Base-by-base conservation (phyloP, 2,113 vertebrate species). In the Larimichthys crocea region DNA sequence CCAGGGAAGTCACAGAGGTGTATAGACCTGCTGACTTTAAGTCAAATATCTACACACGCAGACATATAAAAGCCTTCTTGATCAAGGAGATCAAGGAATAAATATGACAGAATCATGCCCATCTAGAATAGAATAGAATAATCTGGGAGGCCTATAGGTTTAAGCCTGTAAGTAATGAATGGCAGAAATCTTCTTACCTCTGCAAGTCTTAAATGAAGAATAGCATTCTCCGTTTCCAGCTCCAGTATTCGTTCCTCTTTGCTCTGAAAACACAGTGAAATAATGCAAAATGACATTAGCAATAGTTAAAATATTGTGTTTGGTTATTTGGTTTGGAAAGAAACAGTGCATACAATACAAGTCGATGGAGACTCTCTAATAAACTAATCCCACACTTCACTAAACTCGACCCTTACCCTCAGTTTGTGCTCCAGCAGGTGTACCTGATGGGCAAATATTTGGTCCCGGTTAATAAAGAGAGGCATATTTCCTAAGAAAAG, bases 211-310 rank as follows among this genome's bases (percentile, higher is more conserved):
- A 97, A 91, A 82, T 96, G 96, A 80, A 97, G 96, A 82, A 93
- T 86, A 1, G 96, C 94, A 53, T 97, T 98, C 85, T 97, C 95
- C 0, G 94, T 96, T 88, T 97, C 96, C 87, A 98, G 88, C 19
- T 96, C 94, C 73, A 95, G 80, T 85, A 96, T 96, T 63, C 93
- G 90, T 85, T 97, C 97, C 89, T 97, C 96, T 96, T 96, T 96
- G 81, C 91, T 84, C 96, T 97, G 57, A 61, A 83, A 84, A 56
- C 19, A 86, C 0, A n/a, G 14, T 73, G 1, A 46, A 29, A 68
- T 29, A 11, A 19, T 4, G 15, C 20, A 22, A 3, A 20, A 35
- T 0, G 40, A 40, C 4, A 57, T 55, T 20, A 31, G 0, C 1
- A 44, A 2, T 22, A 24, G 1, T 46, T 19, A 1, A 67, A 2